Evolutionary conservation across 1,140 invertebrate species (phyloP), one percentile per base, ranked within the genome.

Genomic region (Psilanteris sp.): DNA sequence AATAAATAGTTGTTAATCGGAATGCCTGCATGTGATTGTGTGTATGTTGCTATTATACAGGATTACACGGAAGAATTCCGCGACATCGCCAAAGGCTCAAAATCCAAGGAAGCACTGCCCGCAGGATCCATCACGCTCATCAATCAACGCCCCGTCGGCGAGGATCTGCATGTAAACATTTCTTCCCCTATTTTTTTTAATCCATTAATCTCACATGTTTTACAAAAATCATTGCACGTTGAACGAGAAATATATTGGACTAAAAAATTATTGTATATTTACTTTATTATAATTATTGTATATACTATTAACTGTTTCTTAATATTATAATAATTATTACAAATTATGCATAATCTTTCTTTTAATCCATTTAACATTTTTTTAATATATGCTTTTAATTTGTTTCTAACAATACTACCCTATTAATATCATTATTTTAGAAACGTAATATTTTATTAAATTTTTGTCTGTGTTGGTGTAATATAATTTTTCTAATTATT

Each of bases 31-130:
- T 87, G 84, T 89, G 82, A 87, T 84, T 87, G 81, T 86, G 80
- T 83, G 78, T 81, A 83, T 85, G 77, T 86, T 87, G 83, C 84
- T 90, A 85, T 90, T 88, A 88, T 85, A 82, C 91, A 98, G 96
- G 96, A 97, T 90, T 98, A 97, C 90, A 96, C 94, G 74, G 96
- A 98, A 91, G 96, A 98, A 89, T 97, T 98, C 90, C 92, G 96
- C 79, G 96, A 97, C 89, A 98, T 98, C 90, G 93, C 94, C 81
- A 97, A 97, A 90, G 95, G 95, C 84, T 90, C 91, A 77, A 96
- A 95, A 90, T 95, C 94, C 77, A 97, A 97, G 91, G 94, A 96
- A 88, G 92, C 94, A 75, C 90, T 96, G 80, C 94, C 94, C 66
- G 95, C 96, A 79, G 95, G 95, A 64, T 94, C 94, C 84, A 98